Conservation (phyloP, 2,113 vertebrate species). For the Elephantulus edwardii region DNA sequence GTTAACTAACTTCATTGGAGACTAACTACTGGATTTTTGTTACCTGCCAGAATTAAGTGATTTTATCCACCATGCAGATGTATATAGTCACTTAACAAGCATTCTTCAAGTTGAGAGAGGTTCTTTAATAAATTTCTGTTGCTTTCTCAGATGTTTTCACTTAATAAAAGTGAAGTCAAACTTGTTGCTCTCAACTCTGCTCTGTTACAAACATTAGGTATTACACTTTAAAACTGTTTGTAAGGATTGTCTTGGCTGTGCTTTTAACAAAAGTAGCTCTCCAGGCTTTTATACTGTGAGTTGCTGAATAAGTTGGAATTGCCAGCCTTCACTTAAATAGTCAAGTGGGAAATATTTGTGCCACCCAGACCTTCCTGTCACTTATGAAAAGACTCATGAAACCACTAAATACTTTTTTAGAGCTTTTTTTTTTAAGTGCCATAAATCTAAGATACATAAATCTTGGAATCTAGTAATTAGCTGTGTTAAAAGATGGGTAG, state of each 20-base stretch:
- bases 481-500: not conserved
- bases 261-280: not conserved
- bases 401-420: constrained; percentile 38
- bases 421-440: constrained; percentile 10
- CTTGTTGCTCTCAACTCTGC: not conserved
- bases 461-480: constrained; percentile 3
- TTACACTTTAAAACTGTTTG: not conserved
- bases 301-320: not conserved
- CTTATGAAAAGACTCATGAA: not conserved
- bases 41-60: not conserved
- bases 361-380: not conserved
- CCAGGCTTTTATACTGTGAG: not conserved
- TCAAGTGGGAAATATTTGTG: not conserved
- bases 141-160: not conserved
- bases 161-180: not conserved
- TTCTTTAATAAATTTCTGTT: not conserved
- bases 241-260: not conserved
- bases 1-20: not conserved
- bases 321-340: not conserved
- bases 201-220: not conserved
- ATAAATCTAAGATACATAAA: not conserved
- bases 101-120: constrained; percentile 19
- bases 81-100: not conserved
- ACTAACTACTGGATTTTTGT: not conserved
- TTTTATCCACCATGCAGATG: not conserved